Evolutionary conservation across 2,797 vertebrate genomes (phyloP).

Genomic region (Accipiter superciliosus): DNA sequence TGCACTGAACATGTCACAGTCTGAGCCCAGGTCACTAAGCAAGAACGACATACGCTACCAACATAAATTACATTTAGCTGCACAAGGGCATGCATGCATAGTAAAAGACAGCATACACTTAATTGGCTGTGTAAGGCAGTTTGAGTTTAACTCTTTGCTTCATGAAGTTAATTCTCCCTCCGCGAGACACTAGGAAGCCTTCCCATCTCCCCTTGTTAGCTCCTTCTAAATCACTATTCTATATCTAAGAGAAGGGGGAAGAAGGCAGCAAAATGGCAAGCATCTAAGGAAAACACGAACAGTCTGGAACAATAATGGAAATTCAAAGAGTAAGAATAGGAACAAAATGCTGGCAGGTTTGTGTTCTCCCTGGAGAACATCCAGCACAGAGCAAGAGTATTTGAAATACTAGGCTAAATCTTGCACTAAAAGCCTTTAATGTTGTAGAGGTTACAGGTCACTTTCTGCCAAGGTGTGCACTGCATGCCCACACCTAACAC

Average conservation of each 20-base stretch:
- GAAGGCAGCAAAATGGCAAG: neutral
- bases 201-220: neutral
- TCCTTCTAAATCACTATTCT: neutral
- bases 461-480: neutral
- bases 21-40: neutral
- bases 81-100: neutral
- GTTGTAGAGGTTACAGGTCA: neutral
- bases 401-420: neutral
- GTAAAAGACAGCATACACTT: neutral
- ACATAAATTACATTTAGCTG: conserved; percentile 30
- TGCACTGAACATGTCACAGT: neutral
- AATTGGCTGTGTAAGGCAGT: neutral
- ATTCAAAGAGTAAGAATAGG: neutral
- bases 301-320: neutral
- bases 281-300: neutral
- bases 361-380: neutral
- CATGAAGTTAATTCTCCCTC: neutral
- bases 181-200: neutral
- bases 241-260: neutral
- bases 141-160: neutral
- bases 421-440: conserved; percentile 1
- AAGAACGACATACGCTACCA: neutral
- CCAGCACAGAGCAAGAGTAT: neutral
- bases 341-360: neutral
- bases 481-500: neutral